These are phyloP conservation scores for Chloroclysta siterata DNA, from an alignment of 2,888 invertebrate species.

Conservation along the genomic window DNA sequence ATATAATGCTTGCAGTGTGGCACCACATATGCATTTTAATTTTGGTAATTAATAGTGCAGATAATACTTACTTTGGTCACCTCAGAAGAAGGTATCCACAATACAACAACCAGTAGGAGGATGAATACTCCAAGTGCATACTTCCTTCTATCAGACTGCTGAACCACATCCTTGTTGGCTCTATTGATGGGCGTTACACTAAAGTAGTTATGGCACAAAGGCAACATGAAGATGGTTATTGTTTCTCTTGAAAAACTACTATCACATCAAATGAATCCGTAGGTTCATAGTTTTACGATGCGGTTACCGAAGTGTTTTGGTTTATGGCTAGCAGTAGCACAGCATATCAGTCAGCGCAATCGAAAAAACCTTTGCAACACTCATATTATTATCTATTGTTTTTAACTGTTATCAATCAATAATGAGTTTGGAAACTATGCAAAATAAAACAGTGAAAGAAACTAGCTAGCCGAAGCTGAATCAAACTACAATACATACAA, in stretches of 20 bases:
- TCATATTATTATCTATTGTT: not conserved
- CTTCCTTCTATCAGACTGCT: slow-evolving; percentile 70
- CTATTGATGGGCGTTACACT: slow-evolving; percentile 70
- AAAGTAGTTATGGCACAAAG: slow-evolving; percentile 81
- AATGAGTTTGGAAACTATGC: not conserved
- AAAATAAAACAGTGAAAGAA: not conserved
- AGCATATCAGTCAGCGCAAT: not conserved
- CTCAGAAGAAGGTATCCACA: slow-evolving; percentile 98
- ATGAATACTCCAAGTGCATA: slow-evolving; percentile 94
- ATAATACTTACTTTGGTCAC: slow-evolving; percentile 91
- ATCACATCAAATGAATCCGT: slow-evolving; percentile 40
- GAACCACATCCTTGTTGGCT: slow-evolving; percentile 69
- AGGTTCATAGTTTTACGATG: slow-evolving; percentile 44
- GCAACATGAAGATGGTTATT: slow-evolving; percentile 73
- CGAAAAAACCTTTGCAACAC: not conserved
- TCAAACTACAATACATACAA: not conserved
- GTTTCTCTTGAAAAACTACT: slow-evolving; percentile 37
- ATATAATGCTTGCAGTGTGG: too few species aligned
- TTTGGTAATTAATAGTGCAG: not conserved
- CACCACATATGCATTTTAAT: too few species aligned
- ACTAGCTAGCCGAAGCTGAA: not conserved
- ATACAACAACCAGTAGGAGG: slow-evolving; percentile 94
- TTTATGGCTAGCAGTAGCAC: not conserved
- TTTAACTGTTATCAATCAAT: not conserved
- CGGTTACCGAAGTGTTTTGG: slow-evolving; percentile 2